Percentiles rank a stretch among this genome's conserved stretches.
Conservation (phyloP, 2,797 vertebrate genomes). For the Phataginus tetradactyla region DNA sequence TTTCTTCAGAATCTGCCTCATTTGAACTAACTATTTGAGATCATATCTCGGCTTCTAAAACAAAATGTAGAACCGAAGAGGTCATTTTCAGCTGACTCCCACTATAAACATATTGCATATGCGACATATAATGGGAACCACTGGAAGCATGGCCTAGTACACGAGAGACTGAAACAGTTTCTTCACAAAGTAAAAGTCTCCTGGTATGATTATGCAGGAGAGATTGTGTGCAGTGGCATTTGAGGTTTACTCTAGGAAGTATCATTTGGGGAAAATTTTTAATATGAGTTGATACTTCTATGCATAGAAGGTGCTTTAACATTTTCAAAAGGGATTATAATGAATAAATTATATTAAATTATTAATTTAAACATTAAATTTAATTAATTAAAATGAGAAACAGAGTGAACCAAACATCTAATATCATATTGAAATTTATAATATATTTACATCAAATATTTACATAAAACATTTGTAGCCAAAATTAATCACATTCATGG, state of each 20-base stretch:
- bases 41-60: not conserved
- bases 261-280: not conserved
- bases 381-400: no score
- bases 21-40: not conserved
- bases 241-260: not conserved
- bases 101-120: not conserved
- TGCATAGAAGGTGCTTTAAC: not conserved
- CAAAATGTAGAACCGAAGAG: not conserved
- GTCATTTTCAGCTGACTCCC: not conserved
- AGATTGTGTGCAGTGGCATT: not conserved
- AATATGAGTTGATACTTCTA: not conserved
- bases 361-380: no score
- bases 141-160: not conserved
- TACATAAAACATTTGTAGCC: no score
- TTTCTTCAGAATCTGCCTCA: not conserved
- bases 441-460: no score
- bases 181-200: not conserved
- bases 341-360: not conserved
- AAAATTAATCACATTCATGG: not conserved
- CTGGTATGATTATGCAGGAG: not conserved
- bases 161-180: not conserved
- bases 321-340: not conserved
- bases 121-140: not conserved
- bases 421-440: no score
- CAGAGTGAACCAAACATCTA: no score